Conservation (phyloP, 2,888 invertebrate species). For the Helleia helle region DNA sequence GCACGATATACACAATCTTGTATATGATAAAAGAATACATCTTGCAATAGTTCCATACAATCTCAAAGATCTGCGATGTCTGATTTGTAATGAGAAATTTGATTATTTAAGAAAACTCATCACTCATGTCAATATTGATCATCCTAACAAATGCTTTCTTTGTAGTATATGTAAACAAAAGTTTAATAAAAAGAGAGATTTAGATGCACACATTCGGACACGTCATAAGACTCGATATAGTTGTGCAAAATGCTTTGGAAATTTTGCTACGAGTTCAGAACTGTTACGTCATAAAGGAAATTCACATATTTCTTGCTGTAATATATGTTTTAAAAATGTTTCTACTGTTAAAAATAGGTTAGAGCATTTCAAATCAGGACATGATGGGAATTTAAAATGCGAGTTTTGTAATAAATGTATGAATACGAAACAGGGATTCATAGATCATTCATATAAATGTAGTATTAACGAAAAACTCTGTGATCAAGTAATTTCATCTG, state of each 20-base stretch:
- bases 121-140: slow-evolving; percentile 40
- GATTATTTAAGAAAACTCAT: slow-evolving; percentile 41
- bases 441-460: no score
- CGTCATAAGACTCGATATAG: slow-evolving; percentile 30
- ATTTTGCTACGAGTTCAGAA: slow-evolving; percentile 17
- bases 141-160: slow-evolving; percentile 41
- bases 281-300: slow-evolving; percentile 37
- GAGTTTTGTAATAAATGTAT: no score
- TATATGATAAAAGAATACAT: slow-evolving; percentile 40
- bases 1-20: no score
- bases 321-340: slow-evolving; percentile 39
- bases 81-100: slow-evolving; percentile 42
- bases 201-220: slow-evolving; percentile 42
- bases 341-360: slow-evolving; percentile 30
- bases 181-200: slow-evolving; percentile 46
- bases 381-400: no score
- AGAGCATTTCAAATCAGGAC: slow-evolving; percentile 39
- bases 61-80: slow-evolving; percentile 39
- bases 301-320: slow-evolving; percentile 38
- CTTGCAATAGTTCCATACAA: slow-evolving; percentile 42
- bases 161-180: slow-evolving; percentile 43
- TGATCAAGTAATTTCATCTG: no score
- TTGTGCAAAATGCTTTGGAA: no score
- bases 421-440: no score
- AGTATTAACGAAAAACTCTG: no score